Base-by-base conservation (phyloP, 2,797 vertebrate genomes). In the Neomorphus geoffroyi region DNA sequence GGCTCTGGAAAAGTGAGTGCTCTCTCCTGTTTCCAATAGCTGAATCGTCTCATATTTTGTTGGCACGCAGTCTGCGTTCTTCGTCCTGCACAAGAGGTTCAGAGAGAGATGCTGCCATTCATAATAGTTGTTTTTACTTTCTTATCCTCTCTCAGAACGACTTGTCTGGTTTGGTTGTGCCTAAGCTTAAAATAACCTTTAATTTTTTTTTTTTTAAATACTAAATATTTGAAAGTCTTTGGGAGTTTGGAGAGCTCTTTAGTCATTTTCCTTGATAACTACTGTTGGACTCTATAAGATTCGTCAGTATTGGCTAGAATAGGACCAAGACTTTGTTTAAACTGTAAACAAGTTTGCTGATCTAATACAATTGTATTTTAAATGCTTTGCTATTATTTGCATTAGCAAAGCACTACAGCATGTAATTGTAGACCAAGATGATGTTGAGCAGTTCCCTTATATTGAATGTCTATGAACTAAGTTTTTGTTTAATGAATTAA, bases 91-190 rank as follows among this genome's bases (percentile, higher is more conserved):
- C 80, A 94, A 85, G 58, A 57, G 35, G 10, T 77, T 60, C 37
- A 5, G 48, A 58, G 70, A 90, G 81, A 86, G 94, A 91, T 83
- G 32, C 90, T 88, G 86, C 94, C 67, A 80, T 94, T 96, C 88
- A 81, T 50, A 11, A 56, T 84, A 13, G 57, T 27, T 93, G 88
- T 85, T 93, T 83, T 83, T 46, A 72, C 66, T 88, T 92, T 73
- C 67, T 75, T 0, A 2, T 92, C 74, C 35, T 84, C 67, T 77
- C 53, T 48, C 43, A 71, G 83, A 69, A 56, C 66, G 73, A 12
- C n/a, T 86, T 84, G 58, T 79, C 75, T 83, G 12, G 48, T 79
- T 90, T 54, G 54, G 45, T 93, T 88, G 54, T 78, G 80, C 73
- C 66, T 58, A 41, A 86, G 73, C 80, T 88, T 94, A 88, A 96